These are phyloP conservation scores for Crioceris asparagi DNA, from an alignment of 2,888 invertebrate genomes.

Conservation along the genomic window DNA sequence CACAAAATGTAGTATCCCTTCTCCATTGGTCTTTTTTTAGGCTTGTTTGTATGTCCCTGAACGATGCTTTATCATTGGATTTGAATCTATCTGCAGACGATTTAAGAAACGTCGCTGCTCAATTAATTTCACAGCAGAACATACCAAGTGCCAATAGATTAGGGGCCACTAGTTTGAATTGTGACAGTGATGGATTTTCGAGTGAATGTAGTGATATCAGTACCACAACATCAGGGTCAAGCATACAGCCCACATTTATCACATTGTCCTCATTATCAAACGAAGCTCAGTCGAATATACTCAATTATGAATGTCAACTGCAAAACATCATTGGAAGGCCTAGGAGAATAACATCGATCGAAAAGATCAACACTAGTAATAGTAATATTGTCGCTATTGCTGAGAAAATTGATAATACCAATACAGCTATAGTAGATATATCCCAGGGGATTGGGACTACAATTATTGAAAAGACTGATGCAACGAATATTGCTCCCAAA, in stretches of 20 bases:
- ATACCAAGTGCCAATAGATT: slow-evolving; percentile 11
- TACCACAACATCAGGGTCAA: slow-evolving; percentile 22
- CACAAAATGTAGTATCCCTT: slow-evolving; percentile 10
- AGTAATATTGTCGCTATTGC: too few species aligned
- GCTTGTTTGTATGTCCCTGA: slow-evolving; percentile 39
- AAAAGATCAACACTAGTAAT: too few species aligned
- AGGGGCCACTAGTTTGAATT: slow-evolving; percentile 19
- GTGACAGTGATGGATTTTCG: slow-evolving; percentile 36
- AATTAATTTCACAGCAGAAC: slow-evolving; percentile 36
- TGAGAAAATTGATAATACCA: too few species aligned
- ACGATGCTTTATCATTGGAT: slow-evolving; percentile 38
- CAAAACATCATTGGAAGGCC: slow-evolving; percentile 14
- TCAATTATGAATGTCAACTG: slow-evolving; percentile 15
- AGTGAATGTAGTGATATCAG: slow-evolving; percentile 34
- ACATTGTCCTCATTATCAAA: slow-evolving; percentile 18
- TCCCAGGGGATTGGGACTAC: too few species aligned
- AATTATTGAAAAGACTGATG: neutral
- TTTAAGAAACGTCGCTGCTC: slow-evolving; percentile 37
- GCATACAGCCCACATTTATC: slow-evolving; percentile 18
- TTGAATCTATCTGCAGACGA: slow-evolving; percentile 40
- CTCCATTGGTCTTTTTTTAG: slow-evolving; percentile 28
- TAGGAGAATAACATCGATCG: too few species aligned
- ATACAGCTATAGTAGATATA: too few species aligned
- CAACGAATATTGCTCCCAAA: neutral
- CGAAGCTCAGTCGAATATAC: slow-evolving; percentile 16